These are phyloP conservation scores for Chrysomela aeneicollis DNA, from an alignment of 2,888 invertebrate species.

Conservation along the genomic window DNA sequence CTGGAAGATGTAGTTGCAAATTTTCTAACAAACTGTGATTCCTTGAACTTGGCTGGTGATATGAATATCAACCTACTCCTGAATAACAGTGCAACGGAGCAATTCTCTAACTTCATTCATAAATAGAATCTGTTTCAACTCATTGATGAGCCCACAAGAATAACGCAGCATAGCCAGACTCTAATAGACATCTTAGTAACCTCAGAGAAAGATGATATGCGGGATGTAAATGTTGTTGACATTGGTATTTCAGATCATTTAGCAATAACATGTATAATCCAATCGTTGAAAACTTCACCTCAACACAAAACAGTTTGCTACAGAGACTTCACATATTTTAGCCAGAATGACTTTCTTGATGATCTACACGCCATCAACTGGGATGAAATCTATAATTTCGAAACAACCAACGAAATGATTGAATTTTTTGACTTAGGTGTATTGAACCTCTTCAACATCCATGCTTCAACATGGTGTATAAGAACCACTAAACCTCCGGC, in stretches of 20 bases:
- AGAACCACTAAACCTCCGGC: neutral
- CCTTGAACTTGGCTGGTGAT: constrained; percentile 7
- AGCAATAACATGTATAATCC: too few relatives aligned
- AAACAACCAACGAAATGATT: neutral
- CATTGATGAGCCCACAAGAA: constrained; percentile 13
- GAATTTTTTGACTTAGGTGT: neutral
- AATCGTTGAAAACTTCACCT: too few relatives aligned
- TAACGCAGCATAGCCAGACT: neutral
- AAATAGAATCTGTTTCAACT: neutral
- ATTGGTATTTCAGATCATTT: too few relatives aligned
- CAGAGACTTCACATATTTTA: neutral
- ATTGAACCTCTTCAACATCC: neutral
- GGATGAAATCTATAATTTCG: neutral
- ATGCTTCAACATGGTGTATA: neutral
- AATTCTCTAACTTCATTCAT: constrained; percentile 2
- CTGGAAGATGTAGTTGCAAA: neutral
- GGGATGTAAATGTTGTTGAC: too few relatives aligned
- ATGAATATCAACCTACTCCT: neutral
- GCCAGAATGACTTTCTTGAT: neutral
- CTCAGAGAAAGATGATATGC: constrained; percentile 2
- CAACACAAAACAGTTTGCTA: too few relatives aligned
- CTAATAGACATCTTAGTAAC: neutral
- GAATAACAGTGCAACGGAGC: neutral
- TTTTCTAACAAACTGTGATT: neutral
- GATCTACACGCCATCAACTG: neutral